These are phyloP conservation scores for Spodoptera picta DNA, from an alignment of 2,888 invertebrate species.

Conservation along the genomic window DNA sequence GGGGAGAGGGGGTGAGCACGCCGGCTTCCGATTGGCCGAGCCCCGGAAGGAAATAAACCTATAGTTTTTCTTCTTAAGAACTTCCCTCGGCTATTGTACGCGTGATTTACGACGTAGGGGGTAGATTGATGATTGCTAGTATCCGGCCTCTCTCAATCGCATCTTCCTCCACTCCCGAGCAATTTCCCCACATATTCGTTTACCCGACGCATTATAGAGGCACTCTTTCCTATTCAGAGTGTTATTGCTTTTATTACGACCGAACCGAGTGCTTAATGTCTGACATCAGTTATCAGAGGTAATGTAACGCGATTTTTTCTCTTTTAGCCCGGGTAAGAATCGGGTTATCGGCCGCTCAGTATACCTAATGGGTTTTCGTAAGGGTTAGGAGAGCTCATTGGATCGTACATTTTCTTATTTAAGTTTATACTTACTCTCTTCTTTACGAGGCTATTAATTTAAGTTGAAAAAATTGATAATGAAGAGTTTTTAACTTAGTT, in stretches of 20 bases:
- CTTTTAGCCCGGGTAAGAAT: slow-evolving; percentile 25
- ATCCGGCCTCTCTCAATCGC: slow-evolving; percentile 76
- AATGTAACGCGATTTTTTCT: slow-evolving; percentile 57
- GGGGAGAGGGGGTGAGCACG: slow-evolving; percentile 61
- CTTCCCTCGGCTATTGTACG: slow-evolving; percentile 87
- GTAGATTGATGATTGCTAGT: slow-evolving; percentile 85
- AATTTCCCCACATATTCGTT: slow-evolving; percentile 88
- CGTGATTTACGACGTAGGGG: slow-evolving; percentile 84
- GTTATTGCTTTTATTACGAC: slow-evolving; percentile 83
- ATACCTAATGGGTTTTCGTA: slow-evolving; percentile 4
- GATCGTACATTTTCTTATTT: neutral
- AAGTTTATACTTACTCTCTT: too few species aligned
- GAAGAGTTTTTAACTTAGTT: too few species aligned
- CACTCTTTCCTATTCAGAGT: slow-evolving; percentile 82
- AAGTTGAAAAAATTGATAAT: too few species aligned
- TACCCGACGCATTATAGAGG: slow-evolving; percentile 84
- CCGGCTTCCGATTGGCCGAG: slow-evolving; percentile 86
- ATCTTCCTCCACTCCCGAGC: slow-evolving; percentile 81
- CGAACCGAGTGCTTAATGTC: slow-evolving; percentile 76
- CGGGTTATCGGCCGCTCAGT: slow-evolving; percentile 4
- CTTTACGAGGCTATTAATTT: too few species aligned
- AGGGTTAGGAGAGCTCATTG: neutral
- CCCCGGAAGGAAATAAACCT: slow-evolving; percentile 88
- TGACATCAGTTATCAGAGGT: slow-evolving; percentile 65
- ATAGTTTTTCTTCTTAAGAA: slow-evolving; percentile 89